Conservation (phyloP, 2,113 vertebrate genomes). For the Sminthopsis crassicaudata region DNA sequence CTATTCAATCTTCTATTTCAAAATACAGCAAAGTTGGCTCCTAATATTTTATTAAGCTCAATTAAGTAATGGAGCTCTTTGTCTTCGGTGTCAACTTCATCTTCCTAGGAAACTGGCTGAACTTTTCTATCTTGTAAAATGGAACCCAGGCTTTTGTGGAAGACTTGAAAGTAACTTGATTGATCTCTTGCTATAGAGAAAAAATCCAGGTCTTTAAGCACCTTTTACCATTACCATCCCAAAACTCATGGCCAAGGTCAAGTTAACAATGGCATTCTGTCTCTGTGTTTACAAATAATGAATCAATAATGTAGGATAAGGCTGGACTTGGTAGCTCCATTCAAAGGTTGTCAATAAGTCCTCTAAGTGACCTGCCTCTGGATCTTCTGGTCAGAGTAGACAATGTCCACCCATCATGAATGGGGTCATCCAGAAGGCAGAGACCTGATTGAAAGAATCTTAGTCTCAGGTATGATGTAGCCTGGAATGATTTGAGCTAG, state of each 20-base stretch:
- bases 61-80: slow-evolving; percentile 79
- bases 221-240: slow-evolving; percentile 46
- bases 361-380: slow-evolving; percentile 65
- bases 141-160: slow-evolving; percentile 66
- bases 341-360: slow-evolving; percentile 79
- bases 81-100: slow-evolving; percentile 63
- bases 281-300: slow-evolving; percentile 74
- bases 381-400: slow-evolving; percentile 55
- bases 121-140: slow-evolving; percentile 52
- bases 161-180: slow-evolving; percentile 77
- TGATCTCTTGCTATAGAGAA: slow-evolving; percentile 75
- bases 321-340: slow-evolving; percentile 71
- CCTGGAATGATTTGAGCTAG: slow-evolving; percentile 77
- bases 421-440: slow-evolving; percentile 68
- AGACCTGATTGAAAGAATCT: slow-evolving; percentile 64
- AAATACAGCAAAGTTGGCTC: slow-evolving; percentile 58
- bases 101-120: slow-evolving; percentile 58
- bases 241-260: slow-evolving; percentile 73
- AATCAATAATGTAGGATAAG: slow-evolving; percentile 66
- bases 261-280: slow-evolving; percentile 65
- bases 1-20: slow-evolving; percentile 42
- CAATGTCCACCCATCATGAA: slow-evolving; percentile 59
- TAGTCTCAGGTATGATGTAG: slow-evolving; percentile 45
- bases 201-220: slow-evolving; percentile 62
- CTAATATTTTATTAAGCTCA: slow-evolving; percentile 75